Conservation (phyloP, 2,113 vertebrate genomes). For the Scomber japonicus region DNA sequence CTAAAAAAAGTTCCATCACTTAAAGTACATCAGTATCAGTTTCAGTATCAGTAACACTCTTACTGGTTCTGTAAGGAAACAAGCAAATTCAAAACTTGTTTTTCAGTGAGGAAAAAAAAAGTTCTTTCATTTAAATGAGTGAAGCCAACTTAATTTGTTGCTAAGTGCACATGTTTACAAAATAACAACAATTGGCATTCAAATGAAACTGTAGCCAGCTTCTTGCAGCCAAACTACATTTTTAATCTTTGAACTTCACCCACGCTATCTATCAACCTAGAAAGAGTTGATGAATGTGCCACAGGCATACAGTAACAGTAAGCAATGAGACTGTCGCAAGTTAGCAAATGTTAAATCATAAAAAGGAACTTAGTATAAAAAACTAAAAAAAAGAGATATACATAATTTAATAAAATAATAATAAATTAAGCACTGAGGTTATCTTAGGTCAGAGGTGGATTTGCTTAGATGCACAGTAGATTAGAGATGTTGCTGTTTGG, state of each 20-base stretch:
- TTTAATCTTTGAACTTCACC: constrained; percentile 60
- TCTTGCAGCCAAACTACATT: constrained; percentile 43
- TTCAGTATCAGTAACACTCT: background rate
- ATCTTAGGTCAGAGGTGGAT: constrained; percentile 18
- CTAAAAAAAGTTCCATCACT: too few species aligned
- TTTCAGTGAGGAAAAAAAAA: constrained; percentile 16
- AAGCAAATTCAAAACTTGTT: constrained; percentile 2
- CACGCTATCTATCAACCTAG: constrained; percentile 52
- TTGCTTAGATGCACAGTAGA: background rate
- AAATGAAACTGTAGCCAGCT: constrained; percentile 41
- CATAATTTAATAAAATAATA: too few species aligned
- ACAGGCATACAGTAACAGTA: constrained; percentile 32
- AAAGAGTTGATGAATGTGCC: constrained; percentile 44
- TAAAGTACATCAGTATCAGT: background rate
- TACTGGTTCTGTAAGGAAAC: constrained; percentile 3
- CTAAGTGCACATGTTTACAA: constrained; percentile 17
- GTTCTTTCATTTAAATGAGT: constrained; percentile 21
- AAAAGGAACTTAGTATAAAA: constrained; percentile 58
- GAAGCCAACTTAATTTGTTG: constrained; percentile 35
- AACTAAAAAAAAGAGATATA: constrained; percentile 4
- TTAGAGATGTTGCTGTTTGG: constrained; percentile 12
- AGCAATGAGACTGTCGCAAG: constrained; percentile 37
- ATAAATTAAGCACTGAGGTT: background rate
- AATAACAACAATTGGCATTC: constrained; percentile 46
- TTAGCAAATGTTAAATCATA: constrained; percentile 49